Percentiles rank a stretch among this genome's conserved stretches.
These are phyloP conservation scores for Paramacrobiotus metropolitanus DNA, from an alignment of 1,140 invertebrate species.

Conservation along the genomic window DNA sequence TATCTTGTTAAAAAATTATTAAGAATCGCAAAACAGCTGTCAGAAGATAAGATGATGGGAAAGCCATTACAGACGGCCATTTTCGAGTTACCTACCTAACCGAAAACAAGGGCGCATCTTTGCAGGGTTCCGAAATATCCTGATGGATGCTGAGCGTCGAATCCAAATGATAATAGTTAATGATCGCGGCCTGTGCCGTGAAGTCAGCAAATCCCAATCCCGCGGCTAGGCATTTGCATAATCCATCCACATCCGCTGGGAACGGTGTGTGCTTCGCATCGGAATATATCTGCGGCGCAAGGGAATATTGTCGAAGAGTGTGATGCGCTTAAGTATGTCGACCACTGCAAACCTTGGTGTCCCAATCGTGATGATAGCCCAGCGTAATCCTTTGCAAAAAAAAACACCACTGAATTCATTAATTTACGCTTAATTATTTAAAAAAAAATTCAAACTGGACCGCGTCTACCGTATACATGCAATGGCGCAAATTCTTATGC, in stretches of 20 bases:
- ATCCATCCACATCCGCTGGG: constrained; percentile 38
- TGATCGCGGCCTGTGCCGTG: constrained; percentile 61
- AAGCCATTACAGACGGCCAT: not conserved
- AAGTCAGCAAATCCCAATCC: constrained; percentile 38
- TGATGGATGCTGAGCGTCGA: constrained; percentile 68
- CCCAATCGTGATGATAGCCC: constrained; percentile 87
- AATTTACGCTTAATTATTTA: too few relatives aligned
- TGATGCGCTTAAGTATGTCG: constrained; percentile 24
- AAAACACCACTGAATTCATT: too few relatives aligned
- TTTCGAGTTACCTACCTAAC: constrained; percentile 36
- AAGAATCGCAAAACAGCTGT: not conserved
- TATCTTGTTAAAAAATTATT: too few relatives aligned
- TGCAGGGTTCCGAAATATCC: constrained; percentile 66
- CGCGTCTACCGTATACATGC: too few relatives aligned
- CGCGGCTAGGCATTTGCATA: constrained; percentile 37
- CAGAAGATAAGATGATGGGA: too few relatives aligned
- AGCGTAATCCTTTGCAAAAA: constrained; percentile 77
- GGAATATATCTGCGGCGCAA: constrained; percentile 20
- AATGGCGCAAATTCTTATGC: too few relatives aligned
- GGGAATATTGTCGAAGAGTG: constrained; percentile 38
- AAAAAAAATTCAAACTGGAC: too few relatives aligned
- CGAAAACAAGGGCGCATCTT: constrained; percentile 59
- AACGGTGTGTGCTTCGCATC: constrained; percentile 26
- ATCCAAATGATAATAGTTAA: constrained; percentile 78
- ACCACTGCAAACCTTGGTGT: constrained; percentile 42